Conservation (phyloP, 2,113 vertebrate species). For the Typhlomys cinereus region DNA sequence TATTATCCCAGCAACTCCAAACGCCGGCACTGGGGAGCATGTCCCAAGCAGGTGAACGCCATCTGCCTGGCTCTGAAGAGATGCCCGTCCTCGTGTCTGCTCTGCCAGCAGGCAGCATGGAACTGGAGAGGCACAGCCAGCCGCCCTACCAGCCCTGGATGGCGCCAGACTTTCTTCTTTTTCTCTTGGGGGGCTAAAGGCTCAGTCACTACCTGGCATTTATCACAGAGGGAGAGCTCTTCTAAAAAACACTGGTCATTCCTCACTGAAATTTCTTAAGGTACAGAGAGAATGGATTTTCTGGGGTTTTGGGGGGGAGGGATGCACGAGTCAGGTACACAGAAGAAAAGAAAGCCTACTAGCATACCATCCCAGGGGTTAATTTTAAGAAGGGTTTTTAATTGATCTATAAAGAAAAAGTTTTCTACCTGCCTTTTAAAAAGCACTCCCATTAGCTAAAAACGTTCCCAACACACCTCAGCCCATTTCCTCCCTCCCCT, state of each 20-base stretch:
- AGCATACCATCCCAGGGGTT: constrained; percentile 41
- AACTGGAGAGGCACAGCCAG: neutral
- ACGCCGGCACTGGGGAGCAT: constrained; percentile 82
- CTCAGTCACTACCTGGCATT: constrained; percentile 67
- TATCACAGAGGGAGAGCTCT: constrained; percentile 62
- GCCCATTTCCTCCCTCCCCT: constrained; percentile 62
- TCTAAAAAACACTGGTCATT: constrained; percentile 72
- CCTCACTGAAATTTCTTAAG: constrained; percentile 64
- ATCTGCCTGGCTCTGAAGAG: constrained; percentile 85
- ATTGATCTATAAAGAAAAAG: constrained; percentile 69
- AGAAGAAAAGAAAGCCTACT: neutral
- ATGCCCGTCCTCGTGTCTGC: constrained; percentile 73
- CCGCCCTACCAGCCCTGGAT: neutral
- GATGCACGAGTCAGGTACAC: neutral
- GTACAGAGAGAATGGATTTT: constrained; percentile 47
- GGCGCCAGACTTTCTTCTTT: no score
- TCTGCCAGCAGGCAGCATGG: constrained; percentile 33
- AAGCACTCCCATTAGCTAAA: constrained; percentile 76
- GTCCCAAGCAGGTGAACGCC: constrained; percentile 89
- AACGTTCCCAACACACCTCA: constrained; percentile 58
- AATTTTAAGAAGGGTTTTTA: constrained; percentile 71
- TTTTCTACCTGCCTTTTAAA: constrained; percentile 76
- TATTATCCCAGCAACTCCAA: constrained; percentile 84
- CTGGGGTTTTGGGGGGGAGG: neutral
- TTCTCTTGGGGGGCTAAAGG: neutral